Evolutionary conservation across 2,113 vertebrate genomes (phyloP).

Genomic region (Rhynchomys soricoides): DNA sequence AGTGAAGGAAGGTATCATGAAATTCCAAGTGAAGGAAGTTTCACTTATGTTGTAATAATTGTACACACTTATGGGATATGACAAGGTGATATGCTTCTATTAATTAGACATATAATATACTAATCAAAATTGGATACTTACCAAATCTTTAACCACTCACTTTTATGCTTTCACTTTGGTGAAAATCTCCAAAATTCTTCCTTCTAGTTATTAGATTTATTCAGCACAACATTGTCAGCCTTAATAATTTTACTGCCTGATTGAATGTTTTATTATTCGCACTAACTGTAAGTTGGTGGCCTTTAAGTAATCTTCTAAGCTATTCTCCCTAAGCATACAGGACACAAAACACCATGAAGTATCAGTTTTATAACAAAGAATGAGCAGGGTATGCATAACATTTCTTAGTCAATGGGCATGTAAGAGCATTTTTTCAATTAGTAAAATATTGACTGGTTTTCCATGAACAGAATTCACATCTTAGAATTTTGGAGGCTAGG

Average conservation of each 20-base stretch:
- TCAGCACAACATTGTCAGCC: fast-evolving
- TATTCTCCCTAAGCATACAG: not conserved
- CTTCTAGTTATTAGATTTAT: not conserved
- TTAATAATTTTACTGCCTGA: not conserved
- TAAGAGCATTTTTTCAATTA: not conserved
- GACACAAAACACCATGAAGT: not conserved
- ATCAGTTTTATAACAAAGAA: not conserved
- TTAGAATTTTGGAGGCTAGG: not conserved
- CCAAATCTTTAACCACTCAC: not conserved
- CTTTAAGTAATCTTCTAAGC: not conserved
- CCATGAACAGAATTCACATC: not conserved
- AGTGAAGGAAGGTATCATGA: not conserved
- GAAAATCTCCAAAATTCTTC: not conserved
- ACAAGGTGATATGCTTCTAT: not conserved
- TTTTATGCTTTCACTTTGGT: not conserved
- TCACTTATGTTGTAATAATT: not conserved
- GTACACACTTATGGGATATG: not conserved
- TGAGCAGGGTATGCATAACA: not conserved
- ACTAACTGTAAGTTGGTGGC: no score
- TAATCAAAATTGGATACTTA: not conserved
- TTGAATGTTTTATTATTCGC: no score
- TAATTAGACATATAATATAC: no score
- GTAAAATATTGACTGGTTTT: not conserved
- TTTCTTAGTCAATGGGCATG: not conserved
- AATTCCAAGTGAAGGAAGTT: not conserved